Evolutionary conservation across 2,113 vertebrate species (phyloP), one percentile per base, ranked within the genome.

Genomic region (Peromyscus maniculatus): DNA sequence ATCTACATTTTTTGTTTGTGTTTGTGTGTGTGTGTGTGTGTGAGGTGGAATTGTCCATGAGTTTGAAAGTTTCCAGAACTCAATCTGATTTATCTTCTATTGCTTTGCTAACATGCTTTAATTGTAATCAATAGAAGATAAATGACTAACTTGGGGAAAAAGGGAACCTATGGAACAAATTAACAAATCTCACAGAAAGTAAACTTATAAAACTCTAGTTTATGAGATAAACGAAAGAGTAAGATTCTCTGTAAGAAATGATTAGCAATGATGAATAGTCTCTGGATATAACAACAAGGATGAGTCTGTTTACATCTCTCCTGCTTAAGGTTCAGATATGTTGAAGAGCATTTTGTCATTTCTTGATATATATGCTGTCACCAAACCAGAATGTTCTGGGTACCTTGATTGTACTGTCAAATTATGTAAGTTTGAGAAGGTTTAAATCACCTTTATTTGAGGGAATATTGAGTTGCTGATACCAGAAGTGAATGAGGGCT

Each of bases 211-310:
- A 46, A 33, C 5, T 80, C 1, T 39, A 83, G 36, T 3, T 3
- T 57, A 1, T 82, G 26, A 55, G 33, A 69, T 55, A 62, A 93
- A 15, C 21, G 86, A 59, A 80, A 39, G 33, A 62, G 5, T 46
- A 19, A 87, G 3, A 0, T 72, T 19, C 7, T 72, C 12, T 94
- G 0, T 72, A 33, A n/a, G 69, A 36, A 19, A 12, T 21, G 16
- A 77, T 5, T 2, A 33, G 17, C 7, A 26, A 5, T 31, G 77
- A 17, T 2, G 4, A 13, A 4, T 5, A 31, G 0, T 72, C 9
- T 39, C 43, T 4, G 24, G 2, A 39, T 3, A 7, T 0, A 52
- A 2, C 59, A 26, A 8, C 5, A 6, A 4, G 24, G 10, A 33
- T 33, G 28, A 71, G 93, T 52, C 16, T 6, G 0, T 7, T 46